Evolutionary conservation across 2,113 vertebrate genomes (phyloP).

Genomic region (Rhinichthys klamathensis): DNA sequence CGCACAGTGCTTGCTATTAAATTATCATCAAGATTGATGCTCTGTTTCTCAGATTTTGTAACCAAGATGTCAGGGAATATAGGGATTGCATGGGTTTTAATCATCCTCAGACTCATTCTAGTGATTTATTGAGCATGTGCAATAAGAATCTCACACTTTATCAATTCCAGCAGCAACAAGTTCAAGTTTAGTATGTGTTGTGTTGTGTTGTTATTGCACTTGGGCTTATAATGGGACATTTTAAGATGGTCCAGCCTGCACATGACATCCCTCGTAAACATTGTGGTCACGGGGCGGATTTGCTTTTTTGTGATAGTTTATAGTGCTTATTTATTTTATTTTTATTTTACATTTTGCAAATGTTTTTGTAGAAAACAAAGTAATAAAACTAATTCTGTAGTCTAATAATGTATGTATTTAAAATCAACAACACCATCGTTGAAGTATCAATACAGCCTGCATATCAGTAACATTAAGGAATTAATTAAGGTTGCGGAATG

Average conservation of each 20-base stretch:
- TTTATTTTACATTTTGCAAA: background rate
- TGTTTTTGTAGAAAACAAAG: background rate
- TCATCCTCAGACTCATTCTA: conserved; percentile 14
- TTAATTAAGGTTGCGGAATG: background rate
- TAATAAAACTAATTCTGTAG: background rate
- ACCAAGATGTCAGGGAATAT: conserved; percentile 10
- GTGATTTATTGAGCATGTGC: conserved; percentile 25
- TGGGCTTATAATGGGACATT: background rate
- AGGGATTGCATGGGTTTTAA: conserved; percentile 1
- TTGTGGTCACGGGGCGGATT: background rate
- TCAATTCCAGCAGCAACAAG: conserved; percentile 15
- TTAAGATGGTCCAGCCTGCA: background rate
- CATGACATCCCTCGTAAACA: background rate
- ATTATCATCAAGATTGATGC: conserved; percentile 48
- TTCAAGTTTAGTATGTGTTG: background rate
- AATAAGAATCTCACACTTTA: conserved; percentile 17
- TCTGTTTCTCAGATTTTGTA: conserved; percentile 31
- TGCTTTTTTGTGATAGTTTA: background rate
- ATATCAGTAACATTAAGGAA: background rate
- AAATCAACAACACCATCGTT: background rate
- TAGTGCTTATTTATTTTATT: background rate
- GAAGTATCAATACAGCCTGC: background rate
- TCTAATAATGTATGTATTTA: background rate
- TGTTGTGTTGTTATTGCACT: background rate
- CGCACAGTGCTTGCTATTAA: conserved; percentile 25